Conservation (phyloP, 2,888 invertebrate species). For the Vannuccia rotundouncinata region DNA sequence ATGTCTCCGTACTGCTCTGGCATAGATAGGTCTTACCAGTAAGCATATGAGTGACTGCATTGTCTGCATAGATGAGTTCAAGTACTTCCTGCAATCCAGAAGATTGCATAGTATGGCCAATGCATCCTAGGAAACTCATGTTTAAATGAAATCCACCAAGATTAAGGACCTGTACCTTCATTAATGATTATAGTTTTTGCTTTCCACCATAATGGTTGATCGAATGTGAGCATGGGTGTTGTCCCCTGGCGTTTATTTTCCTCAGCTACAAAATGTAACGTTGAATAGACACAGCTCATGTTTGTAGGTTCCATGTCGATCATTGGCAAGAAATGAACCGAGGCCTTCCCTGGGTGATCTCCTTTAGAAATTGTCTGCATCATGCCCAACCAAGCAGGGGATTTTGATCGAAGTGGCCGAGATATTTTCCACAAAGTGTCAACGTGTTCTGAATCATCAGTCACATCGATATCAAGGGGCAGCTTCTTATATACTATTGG, state of each 20-base stretch:
- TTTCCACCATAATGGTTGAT: constrained; percentile 43
- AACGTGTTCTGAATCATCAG: not conserved
- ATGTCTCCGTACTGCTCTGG: too few relatives aligned
- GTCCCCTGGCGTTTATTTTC: constrained; percentile 37
- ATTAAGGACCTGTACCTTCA: constrained; percentile 37
- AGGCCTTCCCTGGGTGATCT: constrained; percentile 42
- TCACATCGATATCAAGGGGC: not conserved
- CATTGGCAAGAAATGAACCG: constrained; percentile 43
- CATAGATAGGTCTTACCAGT: constrained; percentile 45
- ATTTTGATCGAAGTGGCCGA: not conserved
- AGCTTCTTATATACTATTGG: not conserved
- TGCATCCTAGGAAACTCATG: constrained; percentile 44
- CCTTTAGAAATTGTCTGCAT: constrained; percentile 42
- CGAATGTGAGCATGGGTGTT: constrained; percentile 43
- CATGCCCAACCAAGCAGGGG: constrained; percentile 42
- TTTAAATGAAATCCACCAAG: constrained; percentile 43
- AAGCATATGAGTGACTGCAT: constrained; percentile 44
- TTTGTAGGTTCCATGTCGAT: constrained; percentile 43
- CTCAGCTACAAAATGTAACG: constrained; percentile 39
- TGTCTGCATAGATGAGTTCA: constrained; percentile 43
- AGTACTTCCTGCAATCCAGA: constrained; percentile 44
- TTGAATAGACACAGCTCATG: constrained; percentile 41
- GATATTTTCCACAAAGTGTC: constrained; percentile 16
- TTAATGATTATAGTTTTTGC: constrained; percentile 38
- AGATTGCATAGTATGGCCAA: constrained; percentile 43